Evolutionary conservation across 2,113 vertebrate genomes (phyloP), one percentile per base, ranked within the genome.

Genomic region (Nibea coibor): DNA sequence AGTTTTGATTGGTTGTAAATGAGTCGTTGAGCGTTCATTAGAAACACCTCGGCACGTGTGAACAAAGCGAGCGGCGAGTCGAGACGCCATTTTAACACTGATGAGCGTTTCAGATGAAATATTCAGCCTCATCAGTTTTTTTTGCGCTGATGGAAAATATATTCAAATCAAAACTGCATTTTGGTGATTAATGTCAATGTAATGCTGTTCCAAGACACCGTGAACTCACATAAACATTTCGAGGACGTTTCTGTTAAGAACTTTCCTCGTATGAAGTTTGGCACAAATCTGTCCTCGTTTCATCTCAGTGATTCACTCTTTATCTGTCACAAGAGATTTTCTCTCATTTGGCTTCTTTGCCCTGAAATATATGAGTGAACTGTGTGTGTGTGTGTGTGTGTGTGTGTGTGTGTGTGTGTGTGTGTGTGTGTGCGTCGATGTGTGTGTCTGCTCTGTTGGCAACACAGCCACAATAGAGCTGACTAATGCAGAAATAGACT

Each of bases 401-500:
- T 75, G 47, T 22, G 75, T 35, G 78, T 61, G 82, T 68, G 81
- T 61, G 76, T 85, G 66, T 39, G 31, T 47, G 58, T 57, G 64
- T 74, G 54, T 72, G 47, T 56, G 65, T 63, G 72, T 75, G 47
- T 22, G 75, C 20, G 35, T 35, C 31, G 31, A 35, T 35, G 78
- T 61, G 82, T 68, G 81, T 61, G 76, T 85, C 2, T 84, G 81
- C 83, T 76, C 80, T 24, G 45, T 51, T 83, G 73, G 79, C 82
- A 71, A 22, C 16, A 64, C 80, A 56, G 82, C 68, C 80, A 88
- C 86, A 88, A 89, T 89, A 87, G 83, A 80, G 92, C 89, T 92
- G 92, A 93, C 92, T 93, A 88, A 92, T 88, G 92, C 92, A 93
- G 86, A 91, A 93, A 91, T 69, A 84, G 83, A 87, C 90, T 92